Evolutionary conservation across 1,140 invertebrate species (phyloP).

Genomic region (Bombus pyrosoma): DNA sequence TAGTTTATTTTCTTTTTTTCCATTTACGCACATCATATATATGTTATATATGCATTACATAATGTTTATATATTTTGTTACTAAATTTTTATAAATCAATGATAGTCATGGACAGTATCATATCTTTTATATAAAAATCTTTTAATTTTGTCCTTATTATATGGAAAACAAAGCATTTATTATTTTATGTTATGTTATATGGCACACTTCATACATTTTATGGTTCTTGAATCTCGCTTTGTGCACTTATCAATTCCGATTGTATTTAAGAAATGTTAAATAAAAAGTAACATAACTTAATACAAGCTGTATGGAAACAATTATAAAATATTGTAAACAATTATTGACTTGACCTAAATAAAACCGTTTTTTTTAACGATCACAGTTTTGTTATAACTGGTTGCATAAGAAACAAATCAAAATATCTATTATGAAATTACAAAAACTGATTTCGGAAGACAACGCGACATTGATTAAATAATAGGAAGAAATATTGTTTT

Average conservation of each 20-base stretch:
- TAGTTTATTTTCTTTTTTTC: neutral
- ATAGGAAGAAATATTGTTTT: conserved; percentile 27
- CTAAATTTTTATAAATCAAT: conserved; percentile 20
- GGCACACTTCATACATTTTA: conserved; percentile 39
- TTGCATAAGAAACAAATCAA: conserved; percentile 1
- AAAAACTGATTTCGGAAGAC: conserved; percentile 35
- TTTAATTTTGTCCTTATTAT: conserved; percentile 6
- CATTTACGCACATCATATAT: conserved; percentile 2
- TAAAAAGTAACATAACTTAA: conserved; percentile 1
- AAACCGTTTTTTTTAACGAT: neutral
- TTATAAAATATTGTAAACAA: conserved; percentile 7
- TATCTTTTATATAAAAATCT: conserved; percentile 11
- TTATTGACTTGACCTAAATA: conserved; percentile 6
- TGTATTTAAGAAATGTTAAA: neutral
- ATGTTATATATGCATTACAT: conserved; percentile 14
- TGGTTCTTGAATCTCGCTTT: conserved; percentile 23
- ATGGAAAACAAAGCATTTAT: conserved; percentile 19
- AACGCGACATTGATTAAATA: conserved; percentile 14
- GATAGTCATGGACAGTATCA: neutral
- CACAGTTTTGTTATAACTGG: conserved; percentile 11
- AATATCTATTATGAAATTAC: conserved; percentile 4
- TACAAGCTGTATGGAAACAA: conserved; percentile 12
- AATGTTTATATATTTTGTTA: conserved; percentile 8
- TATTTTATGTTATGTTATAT: conserved; percentile 39
- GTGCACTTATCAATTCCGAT: conserved; percentile 49